Conservation (phyloP, 2,113 vertebrate genomes). For the Phocoena sinus region DNA sequence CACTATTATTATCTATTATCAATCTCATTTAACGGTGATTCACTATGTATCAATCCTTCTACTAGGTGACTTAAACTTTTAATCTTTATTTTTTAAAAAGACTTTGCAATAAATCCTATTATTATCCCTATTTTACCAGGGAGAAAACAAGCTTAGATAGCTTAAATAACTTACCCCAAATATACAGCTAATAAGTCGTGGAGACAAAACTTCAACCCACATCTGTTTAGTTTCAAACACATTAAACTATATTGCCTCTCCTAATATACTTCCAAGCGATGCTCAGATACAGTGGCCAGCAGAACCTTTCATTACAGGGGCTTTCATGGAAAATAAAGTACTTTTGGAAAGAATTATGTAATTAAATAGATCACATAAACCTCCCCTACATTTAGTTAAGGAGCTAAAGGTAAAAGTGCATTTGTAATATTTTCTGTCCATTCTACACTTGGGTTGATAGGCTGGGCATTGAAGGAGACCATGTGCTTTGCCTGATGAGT, state of each 20-base stretch:
- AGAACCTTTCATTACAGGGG: not conserved
- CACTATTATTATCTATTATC: not conserved
- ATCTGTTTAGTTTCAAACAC: not conserved
- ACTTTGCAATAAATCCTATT: not conserved
- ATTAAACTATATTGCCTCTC: not conserved
- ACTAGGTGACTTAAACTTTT: not conserved
- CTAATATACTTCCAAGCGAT: not conserved
- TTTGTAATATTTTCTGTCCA: not conserved
- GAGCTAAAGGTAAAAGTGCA: not conserved
- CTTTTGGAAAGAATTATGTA: not conserved
- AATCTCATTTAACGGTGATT: not conserved
- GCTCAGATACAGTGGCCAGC: not conserved
- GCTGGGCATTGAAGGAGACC: not conserved
- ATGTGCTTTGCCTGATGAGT: not conserved
- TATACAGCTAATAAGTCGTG: not conserved
- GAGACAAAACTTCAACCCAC: not conserved
- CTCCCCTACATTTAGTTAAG: not conserved
- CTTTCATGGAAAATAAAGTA: conserved; percentile 1
- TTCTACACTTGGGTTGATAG: not conserved
- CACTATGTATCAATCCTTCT: not conserved
- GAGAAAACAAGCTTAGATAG: not conserved
- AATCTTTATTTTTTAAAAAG: not conserved
- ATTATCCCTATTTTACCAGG: not conserved
- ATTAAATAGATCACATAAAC: not conserved
- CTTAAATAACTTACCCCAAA: not conserved